phyloP scores from a whole-genome alignment of 92 coral and sea anemone species.

The Scolanthus callimorphus region DNA sequence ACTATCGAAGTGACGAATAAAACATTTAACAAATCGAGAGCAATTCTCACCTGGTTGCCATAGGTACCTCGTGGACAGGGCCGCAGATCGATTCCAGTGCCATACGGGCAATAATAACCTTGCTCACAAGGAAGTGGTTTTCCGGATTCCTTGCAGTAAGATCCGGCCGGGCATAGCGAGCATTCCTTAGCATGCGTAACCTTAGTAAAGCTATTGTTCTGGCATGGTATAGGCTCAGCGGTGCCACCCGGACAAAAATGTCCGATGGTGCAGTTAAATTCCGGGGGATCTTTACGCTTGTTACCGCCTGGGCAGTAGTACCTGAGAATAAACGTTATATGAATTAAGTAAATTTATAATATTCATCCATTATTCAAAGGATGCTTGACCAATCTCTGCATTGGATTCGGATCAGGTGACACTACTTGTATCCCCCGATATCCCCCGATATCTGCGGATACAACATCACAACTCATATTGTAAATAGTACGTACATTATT shows the following conservation, averaged over 20 bases:
- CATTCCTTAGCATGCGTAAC: slow-evolving; percentile 89
- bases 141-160: slow-evolving; percentile 85
- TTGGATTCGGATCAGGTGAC: too few species aligned
- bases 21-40: too few species aligned
- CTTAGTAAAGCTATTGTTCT: slow-evolving; percentile 93
- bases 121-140: slow-evolving; percentile 68
- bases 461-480: too few species aligned
- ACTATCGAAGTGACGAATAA: too few species aligned
- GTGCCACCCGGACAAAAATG: slow-evolving; percentile 95
- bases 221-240: slow-evolving; percentile 96
- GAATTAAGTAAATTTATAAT: too few species aligned
- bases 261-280: slow-evolving; percentile 70
- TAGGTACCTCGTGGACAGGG: slow-evolving; percentile 97
- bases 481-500: too few species aligned
- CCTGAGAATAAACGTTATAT: too few species aligned
- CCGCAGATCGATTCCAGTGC: slow-evolving; percentile 87
- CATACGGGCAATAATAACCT: slow-evolving; percentile 94
- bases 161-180: slow-evolving; percentile 95
- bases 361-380: too few species aligned
- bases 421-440: too few species aligned
- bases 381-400: too few species aligned
- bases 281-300: slow-evolving; percentile 69
- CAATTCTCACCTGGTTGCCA: slow-evolving; percentile 49
- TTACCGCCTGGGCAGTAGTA: slow-evolving; percentile 89
- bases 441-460: too few species aligned